Evolutionary conservation across 1,140 invertebrate genomes (phyloP).

Genomic region (Heliothis subflexa): DNA sequence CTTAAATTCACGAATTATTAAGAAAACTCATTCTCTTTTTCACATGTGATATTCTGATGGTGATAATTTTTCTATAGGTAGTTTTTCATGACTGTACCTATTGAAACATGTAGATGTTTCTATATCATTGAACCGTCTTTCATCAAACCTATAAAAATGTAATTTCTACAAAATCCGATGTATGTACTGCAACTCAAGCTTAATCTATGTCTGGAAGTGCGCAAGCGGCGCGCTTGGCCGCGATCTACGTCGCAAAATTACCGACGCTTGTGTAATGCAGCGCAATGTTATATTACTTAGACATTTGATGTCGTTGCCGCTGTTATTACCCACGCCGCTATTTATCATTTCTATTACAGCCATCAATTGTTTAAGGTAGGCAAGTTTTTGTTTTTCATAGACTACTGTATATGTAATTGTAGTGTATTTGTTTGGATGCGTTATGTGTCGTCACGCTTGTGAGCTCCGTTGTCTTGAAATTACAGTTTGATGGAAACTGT

Average conservation of each 20-base stretch:
- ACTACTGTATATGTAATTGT: neutral
- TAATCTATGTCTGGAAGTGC: conserved; percentile 54
- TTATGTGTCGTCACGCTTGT: conserved; percentile 6
- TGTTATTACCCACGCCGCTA: conserved; percentile 29
- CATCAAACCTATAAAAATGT: too few species aligned
- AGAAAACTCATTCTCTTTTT: too few species aligned
- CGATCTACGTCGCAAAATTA: conserved; percentile 60
- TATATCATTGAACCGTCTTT: too few species aligned
- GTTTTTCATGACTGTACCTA: too few species aligned
- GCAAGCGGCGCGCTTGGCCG: conserved; percentile 50
- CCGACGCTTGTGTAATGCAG: conserved; percentile 58
- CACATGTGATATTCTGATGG: too few species aligned
- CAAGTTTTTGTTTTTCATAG: neutral
- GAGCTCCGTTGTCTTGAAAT: neutral
- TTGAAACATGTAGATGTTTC: too few species aligned
- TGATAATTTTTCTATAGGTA: too few species aligned
- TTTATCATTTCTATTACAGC: conserved; percentile 38
- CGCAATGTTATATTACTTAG: conserved; percentile 60
- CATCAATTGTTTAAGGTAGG: conserved; percentile 33
- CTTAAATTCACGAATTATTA: too few species aligned
- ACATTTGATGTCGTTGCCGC: conserved; percentile 42
- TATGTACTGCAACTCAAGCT: neutral
- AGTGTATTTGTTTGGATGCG: conserved; percentile 6
- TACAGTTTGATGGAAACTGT: conserved; percentile 14
- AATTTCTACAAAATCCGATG: neutral